phyloP scores from a whole-genome alignment of 1,140 invertebrate species.

The Idris sp. region DNA sequence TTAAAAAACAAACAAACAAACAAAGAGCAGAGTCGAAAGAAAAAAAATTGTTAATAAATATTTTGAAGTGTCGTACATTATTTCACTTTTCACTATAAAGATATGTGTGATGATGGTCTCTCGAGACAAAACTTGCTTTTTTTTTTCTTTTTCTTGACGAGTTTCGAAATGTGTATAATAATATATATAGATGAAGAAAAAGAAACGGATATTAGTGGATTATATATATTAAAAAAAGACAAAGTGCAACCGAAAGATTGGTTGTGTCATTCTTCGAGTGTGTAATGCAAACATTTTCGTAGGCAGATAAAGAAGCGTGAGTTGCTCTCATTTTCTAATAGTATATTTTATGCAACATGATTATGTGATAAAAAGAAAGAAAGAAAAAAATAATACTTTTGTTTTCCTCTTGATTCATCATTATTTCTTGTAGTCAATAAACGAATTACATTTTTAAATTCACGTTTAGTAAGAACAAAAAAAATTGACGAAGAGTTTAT shows the following conservation, averaged over 20 bases:
- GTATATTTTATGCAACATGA: slow-evolving; percentile 61
- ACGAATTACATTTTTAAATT: slow-evolving; percentile 45
- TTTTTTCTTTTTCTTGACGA: slow-evolving; percentile 53
- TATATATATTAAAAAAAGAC: too few species aligned
- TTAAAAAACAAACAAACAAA: slow-evolving; percentile 4
- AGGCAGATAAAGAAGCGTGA: slow-evolving; percentile 49
- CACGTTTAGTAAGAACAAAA: slow-evolving; percentile 46
- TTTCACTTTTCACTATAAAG: slow-evolving; percentile 62
- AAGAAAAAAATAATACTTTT: too few species aligned
- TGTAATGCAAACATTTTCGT: slow-evolving; percentile 57
- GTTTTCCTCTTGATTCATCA: slow-evolving; percentile 49
- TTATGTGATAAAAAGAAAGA: slow-evolving; percentile 59
- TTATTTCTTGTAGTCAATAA: slow-evolving; percentile 54
- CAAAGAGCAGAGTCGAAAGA: slow-evolving; percentile 3
- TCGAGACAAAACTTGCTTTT: slow-evolving; percentile 35
- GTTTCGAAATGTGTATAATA: slow-evolving; percentile 56
- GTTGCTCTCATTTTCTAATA: slow-evolving; percentile 58
- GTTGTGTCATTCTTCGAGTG: slow-evolving; percentile 49
- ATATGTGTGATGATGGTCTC: slow-evolving; percentile 53
- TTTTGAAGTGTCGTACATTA: slow-evolving; percentile 52
- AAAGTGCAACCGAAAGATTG: slow-evolving; percentile 34
- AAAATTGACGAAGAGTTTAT: slow-evolving; percentile 60
- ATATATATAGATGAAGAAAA: slow-evolving; percentile 37
- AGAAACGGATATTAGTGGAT: slow-evolving; percentile 53
- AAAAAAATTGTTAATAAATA: slow-evolving; percentile 59